Evolutionary conservation across 2,888 invertebrate species (phyloP).

Genomic region (Zygaena filipendulae): DNA sequence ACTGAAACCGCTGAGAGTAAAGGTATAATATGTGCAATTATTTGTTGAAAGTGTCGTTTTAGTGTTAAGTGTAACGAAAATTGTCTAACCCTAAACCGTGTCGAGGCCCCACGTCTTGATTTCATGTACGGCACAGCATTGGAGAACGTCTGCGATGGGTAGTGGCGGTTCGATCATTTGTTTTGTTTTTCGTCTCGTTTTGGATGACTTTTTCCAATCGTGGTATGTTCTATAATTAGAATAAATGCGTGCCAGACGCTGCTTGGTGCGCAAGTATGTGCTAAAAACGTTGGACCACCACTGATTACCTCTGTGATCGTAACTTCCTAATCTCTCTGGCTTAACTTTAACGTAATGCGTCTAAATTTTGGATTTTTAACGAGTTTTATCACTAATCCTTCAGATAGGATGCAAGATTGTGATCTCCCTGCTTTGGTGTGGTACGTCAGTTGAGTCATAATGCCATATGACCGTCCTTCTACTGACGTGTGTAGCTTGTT

Average conservation of each 20-base stretch:
- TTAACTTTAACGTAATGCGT: too few species aligned
- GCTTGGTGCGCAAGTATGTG: slow-evolving; percentile 39
- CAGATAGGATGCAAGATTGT: too few species aligned
- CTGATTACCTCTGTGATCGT: too few species aligned
- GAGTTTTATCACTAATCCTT: too few species aligned
- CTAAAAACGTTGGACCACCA: slow-evolving; percentile 28
- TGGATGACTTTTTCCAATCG: slow-evolving; percentile 57
- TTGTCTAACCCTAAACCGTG: slow-evolving; percentile 64
- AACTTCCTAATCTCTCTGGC: too few species aligned
- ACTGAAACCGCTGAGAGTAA: slow-evolving; percentile 65
- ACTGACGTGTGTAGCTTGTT: too few species aligned
- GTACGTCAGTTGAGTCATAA: too few species aligned
- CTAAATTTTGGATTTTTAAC: too few species aligned
- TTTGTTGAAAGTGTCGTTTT: slow-evolving; percentile 52
- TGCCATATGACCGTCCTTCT: too few species aligned
- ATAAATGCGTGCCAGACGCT: slow-evolving; percentile 48
- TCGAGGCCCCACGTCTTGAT: slow-evolving; percentile 66
- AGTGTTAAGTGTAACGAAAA: slow-evolving; percentile 57
- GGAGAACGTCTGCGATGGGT: slow-evolving; percentile 56
- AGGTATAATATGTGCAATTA: slow-evolving; percentile 62
- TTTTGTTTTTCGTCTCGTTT: slow-evolving; percentile 62
- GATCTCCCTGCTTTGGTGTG: too few species aligned
- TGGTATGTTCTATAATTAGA: slow-evolving; percentile 65
- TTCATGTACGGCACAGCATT: slow-evolving; percentile 53
- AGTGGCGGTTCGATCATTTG: slow-evolving; percentile 44